These are phyloP conservation scores for Ochotona princeps DNA, from an alignment of 2,113 vertebrate genomes.

Conservation along the genomic window DNA sequence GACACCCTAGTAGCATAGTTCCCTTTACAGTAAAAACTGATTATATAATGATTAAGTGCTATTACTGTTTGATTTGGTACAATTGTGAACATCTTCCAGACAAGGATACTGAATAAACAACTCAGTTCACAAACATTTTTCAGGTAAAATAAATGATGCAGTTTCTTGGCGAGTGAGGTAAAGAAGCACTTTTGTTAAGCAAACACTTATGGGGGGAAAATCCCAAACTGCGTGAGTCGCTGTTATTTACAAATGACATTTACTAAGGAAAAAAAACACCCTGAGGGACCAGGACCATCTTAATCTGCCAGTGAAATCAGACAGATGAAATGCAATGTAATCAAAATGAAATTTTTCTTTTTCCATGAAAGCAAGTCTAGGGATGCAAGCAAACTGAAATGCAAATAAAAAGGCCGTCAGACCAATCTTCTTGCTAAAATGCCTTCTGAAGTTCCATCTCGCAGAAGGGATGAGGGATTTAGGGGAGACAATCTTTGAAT, in stretches of 20 bases:
- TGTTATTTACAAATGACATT: constrained; percentile 51
- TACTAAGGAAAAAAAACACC: constrained; percentile 41
- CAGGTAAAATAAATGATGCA: constrained; percentile 20
- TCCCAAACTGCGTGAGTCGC: constrained; percentile 23
- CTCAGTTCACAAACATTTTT: constrained; percentile 48
- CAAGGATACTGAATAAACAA: constrained; percentile 9
- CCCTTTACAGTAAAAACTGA: not conserved
- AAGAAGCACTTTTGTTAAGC: not conserved
- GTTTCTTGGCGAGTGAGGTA: constrained; percentile 47
- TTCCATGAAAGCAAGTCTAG: constrained; percentile 53
- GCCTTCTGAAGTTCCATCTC: constrained; percentile 60
- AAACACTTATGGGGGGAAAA: not conserved
- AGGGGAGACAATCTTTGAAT: constrained; percentile 67
- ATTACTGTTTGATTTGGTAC: constrained; percentile 23
- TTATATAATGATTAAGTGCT: constrained; percentile 7
- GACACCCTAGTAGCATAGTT: not conserved
- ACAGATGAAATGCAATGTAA: constrained; percentile 31
- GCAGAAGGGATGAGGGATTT: constrained; percentile 52
- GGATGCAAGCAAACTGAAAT: constrained; percentile 39
- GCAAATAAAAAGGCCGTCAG: constrained; percentile 63
- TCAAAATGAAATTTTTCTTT: constrained; percentile 52
- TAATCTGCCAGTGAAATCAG: constrained; percentile 27
- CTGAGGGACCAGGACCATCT: not conserved
- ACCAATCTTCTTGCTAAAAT: constrained; percentile 45
- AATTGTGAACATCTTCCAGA: constrained; percentile 28